Percentiles rank a stretch among this genome's conserved stretches.
Evolutionary conservation across 1,140 invertebrate genomes (phyloP).

Genomic region (Octopus bimaculoides): DNA sequence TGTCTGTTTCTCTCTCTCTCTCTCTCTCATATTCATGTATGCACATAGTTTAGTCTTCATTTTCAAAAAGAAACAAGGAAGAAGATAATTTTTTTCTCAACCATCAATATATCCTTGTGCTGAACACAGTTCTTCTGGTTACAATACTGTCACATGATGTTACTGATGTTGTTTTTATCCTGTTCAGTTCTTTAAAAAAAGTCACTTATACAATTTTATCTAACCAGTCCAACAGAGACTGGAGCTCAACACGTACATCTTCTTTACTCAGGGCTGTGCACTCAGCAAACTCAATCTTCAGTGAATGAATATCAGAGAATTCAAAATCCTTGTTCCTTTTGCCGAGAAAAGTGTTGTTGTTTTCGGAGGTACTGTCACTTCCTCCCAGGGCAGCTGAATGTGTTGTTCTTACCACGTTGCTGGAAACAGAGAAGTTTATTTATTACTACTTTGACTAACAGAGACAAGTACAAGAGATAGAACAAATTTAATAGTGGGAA

Average conservation of each 20-base stretch:
- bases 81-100: no score
- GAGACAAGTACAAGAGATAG: no score
- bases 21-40: no score
- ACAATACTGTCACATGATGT: no score
- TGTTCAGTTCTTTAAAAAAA: neutral
- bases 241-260: conserved; percentile 35
- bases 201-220: neutral
- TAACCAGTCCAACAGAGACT: neutral
- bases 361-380: conserved; percentile 60
- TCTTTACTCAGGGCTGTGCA: conserved; percentile 63
- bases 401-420: conserved; percentile 75
- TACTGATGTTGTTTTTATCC: no score
- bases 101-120: no score
- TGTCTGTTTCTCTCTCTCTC: no score
- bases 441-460: neutral
- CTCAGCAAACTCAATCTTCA: conserved; percentile 74
- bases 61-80: no score
- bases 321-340: conserved; percentile 77
- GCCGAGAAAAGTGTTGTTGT: conserved; percentile 66
- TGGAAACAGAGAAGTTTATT: conserved; percentile 47
- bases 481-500: no score
- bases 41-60: no score
- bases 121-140: no score
- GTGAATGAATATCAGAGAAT: conserved; percentile 69
- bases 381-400: conserved; percentile 75